These are phyloP conservation scores for Clivina fossor DNA, from an alignment of 2,888 invertebrate genomes.

Conservation along the genomic window DNA sequence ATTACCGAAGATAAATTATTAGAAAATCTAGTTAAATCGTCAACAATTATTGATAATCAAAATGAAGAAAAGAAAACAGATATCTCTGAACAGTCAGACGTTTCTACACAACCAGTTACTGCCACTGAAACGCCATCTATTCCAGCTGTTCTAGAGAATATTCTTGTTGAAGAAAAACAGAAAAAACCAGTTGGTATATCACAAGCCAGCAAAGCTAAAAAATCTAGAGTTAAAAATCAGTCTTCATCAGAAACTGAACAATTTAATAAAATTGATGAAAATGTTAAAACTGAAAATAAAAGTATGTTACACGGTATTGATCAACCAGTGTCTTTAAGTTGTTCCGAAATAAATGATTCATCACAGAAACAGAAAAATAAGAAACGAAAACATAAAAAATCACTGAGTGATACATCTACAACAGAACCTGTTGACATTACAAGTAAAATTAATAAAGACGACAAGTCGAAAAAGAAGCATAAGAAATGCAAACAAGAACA, in stretches of 20 bases:
- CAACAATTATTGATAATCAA: constrained; percentile 9
- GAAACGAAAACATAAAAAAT: constrained; percentile 21
- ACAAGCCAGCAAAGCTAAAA: constrained; percentile 1
- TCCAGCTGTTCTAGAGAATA: constrained; percentile 10
- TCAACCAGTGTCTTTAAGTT: too few relatives aligned
- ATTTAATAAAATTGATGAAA: not conserved
- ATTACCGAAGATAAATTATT: constrained; percentile 21
- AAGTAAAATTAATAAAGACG: not conserved
- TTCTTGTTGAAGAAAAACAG: constrained; percentile 13
- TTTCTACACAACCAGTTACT: constrained; percentile 32
- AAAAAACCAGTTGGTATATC: not conserved
- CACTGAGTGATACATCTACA: not conserved
- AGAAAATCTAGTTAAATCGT: constrained; percentile 3
- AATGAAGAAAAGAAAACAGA: not conserved
- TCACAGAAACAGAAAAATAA: constrained; percentile 22
- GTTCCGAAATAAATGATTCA: too few relatives aligned
- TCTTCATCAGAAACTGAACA: not conserved
- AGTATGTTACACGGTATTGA: too few relatives aligned
- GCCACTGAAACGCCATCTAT: constrained; percentile 23
- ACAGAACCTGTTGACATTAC: not conserved
- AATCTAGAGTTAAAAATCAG: not conserved
- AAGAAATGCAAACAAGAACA: too few relatives aligned
- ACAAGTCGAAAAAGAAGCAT: too few relatives aligned
- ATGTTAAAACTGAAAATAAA: not conserved
- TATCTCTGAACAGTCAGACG: constrained; percentile 12